These are phyloP conservation scores for Calephelis virginiensis DNA, from an alignment of 1,140 invertebrate genomes.

Conservation along the genomic window DNA sequence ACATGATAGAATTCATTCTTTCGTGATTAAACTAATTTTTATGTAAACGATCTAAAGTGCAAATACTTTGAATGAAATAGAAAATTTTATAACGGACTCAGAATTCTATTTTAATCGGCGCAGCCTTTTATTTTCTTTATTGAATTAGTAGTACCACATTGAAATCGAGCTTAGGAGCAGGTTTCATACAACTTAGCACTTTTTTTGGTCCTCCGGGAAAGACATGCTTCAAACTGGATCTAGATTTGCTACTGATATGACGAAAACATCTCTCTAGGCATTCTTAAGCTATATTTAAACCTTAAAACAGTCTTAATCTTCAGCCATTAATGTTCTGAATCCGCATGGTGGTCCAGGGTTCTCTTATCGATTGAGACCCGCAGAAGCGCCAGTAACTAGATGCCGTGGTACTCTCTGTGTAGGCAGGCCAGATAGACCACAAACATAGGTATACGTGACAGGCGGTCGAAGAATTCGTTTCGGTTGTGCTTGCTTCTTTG, in stretches of 20 bases:
- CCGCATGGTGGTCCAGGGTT: constrained; percentile 22
- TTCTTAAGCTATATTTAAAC: constrained; percentile 57
- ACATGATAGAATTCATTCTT: constrained; percentile 5
- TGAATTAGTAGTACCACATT: constrained; percentile 24
- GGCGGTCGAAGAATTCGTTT: constrained; percentile 83
- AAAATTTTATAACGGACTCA: constrained; percentile 19
- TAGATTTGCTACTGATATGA: constrained; percentile 67
- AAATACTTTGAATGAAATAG: constrained; percentile 9
- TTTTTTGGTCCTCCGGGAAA: constrained; percentile 59
- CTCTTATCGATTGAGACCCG: constrained; percentile 62
- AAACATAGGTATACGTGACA: constrained; percentile 87
- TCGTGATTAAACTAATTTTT: constrained; percentile 15
- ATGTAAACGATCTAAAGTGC: constrained; percentile 15
- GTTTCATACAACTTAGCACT: constrained; percentile 21
- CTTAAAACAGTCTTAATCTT: constrained; percentile 68
- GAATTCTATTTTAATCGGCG: constrained; percentile 25
- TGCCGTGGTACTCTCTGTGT: constrained; percentile 86
- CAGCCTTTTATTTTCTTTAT: constrained; percentile 42
- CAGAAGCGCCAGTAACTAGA: constrained; percentile 49
- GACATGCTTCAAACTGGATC: constrained; percentile 43
- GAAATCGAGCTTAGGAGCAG: constrained; percentile 27
- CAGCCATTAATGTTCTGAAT: constrained; percentile 38
- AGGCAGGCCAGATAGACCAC: constrained; percentile 87
- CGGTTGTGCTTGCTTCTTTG: constrained; percentile 78
- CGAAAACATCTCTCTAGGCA: constrained; percentile 49